These are phyloP conservation scores for Agrotis ipsilon DNA, from an alignment of 2,888 invertebrate genomes.

Conservation along the genomic window DNA sequence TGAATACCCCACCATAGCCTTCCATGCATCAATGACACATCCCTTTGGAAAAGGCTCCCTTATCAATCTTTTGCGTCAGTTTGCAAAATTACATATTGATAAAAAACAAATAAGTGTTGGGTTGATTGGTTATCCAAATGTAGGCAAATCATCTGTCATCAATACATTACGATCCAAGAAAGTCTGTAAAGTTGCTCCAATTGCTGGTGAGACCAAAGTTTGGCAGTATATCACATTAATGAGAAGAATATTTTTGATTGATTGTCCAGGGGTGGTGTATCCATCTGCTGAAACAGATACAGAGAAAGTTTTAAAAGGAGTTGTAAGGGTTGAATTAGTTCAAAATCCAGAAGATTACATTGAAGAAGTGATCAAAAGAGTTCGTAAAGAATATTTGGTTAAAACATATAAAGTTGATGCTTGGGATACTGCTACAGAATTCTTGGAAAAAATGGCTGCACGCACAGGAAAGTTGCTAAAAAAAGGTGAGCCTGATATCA, in stretches of 20 bases:
- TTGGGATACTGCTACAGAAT: conserved; percentile 96
- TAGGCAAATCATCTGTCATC: conserved; percentile 99
- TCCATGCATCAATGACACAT: conserved; percentile 99
- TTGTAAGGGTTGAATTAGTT: conserved; percentile 98
- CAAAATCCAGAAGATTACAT: conserved; percentile 99
- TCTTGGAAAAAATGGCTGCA: conserved; percentile 97
- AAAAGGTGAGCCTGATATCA: conserved; percentile 98
- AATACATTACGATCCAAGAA: conserved; percentile 99
- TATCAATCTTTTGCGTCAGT: conserved; percentile 98
- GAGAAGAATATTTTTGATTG: conserved; percentile 98
- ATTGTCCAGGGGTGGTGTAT: conserved; percentile 99
- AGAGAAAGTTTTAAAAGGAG: conserved; percentile 98
- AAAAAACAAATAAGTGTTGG: conserved; percentile 99
- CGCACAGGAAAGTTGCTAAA: conserved; percentile 97
- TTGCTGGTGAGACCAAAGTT: conserved; percentile 99
- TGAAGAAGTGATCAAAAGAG: conserved; percentile 95
- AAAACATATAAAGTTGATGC: conserved; percentile 97
- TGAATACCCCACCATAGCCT: conserved; percentile 99
- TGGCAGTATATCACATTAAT: conserved; percentile 99
- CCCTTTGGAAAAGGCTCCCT: conserved; percentile 99
- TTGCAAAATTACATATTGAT: conserved; percentile 98
- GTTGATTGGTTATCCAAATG: conserved; percentile 99
- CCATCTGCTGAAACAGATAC: conserved; percentile 98
- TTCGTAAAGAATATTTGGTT: conserved; percentile 96
- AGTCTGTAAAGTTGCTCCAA: conserved; percentile 99